These are phyloP conservation scores for Datnioides undecimradiatus DNA, from an alignment of 2,113 vertebrate species.

Conservation along the genomic window DNA sequence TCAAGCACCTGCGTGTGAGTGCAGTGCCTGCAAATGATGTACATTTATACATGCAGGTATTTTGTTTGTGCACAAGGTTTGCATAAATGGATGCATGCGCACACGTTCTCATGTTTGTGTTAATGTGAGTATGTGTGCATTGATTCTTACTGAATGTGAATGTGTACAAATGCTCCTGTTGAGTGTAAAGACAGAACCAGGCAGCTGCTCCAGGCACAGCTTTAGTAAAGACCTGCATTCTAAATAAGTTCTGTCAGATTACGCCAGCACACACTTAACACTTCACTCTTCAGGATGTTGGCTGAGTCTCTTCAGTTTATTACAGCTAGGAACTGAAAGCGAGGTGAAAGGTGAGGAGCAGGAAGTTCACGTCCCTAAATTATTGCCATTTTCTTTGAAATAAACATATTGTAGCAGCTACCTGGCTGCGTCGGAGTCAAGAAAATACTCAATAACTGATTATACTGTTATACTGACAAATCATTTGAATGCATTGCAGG, in stretches of 20 bases:
- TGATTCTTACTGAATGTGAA: slow-evolving; percentile 39
- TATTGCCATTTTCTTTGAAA: slow-evolving; percentile 3
- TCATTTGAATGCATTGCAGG: background rate
- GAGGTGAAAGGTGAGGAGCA: slow-evolving; percentile 38
- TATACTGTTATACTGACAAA: background rate
- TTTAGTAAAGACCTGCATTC: slow-evolving; percentile 69
- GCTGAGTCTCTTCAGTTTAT: slow-evolving; percentile 54
- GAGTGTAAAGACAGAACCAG: slow-evolving; percentile 56
- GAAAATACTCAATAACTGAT: background rate
- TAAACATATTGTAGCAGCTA: background rate
- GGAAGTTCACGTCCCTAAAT: slow-evolving; percentile 1
- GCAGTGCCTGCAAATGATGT: background rate
- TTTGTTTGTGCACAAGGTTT: background rate
- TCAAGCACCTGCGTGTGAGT: slow-evolving; percentile 7
- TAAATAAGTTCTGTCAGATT: slow-evolving; percentile 78
- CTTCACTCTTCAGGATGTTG: slow-evolving; percentile 59
- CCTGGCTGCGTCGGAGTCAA: background rate
- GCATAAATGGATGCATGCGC: background rate
- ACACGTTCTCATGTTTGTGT: background rate
- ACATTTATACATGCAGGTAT: background rate
- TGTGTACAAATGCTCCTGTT: slow-evolving; percentile 41
- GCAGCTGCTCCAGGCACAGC: slow-evolving; percentile 70
- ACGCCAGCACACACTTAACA: slow-evolving; percentile 63
- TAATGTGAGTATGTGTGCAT: slow-evolving; percentile 3
- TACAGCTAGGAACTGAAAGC: slow-evolving; percentile 19